Evolutionary conservation across 2,797 vertebrate species (phyloP), one percentile per base, ranked within the genome.

Genomic region (Chrysocyon brachyurus): DNA sequence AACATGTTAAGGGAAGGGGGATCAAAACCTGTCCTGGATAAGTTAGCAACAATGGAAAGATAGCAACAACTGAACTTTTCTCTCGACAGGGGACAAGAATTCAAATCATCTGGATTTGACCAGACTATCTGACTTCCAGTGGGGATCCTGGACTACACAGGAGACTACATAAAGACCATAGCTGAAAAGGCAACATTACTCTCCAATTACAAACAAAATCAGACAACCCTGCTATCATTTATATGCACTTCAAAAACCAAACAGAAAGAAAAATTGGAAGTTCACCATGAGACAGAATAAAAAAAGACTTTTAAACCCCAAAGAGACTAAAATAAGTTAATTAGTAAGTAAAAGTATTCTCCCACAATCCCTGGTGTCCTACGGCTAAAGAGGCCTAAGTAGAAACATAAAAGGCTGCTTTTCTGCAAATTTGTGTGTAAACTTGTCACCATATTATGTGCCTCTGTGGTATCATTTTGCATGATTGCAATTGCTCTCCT

Each of bases 351-450:
- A 24, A 87, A 56, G 33, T 57, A 6, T 89, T 63, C 46, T 77
- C 11, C 7, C 4, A 21, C 12, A 15, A 68, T 21, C 14, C 9
- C 2, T 31, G 2, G 1, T 24, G 8, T 0, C 7, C 87, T 40
- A 3, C 19, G 1, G 4, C 5, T 70, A 5, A 73, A 40, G 28
- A 52, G 19, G 1, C 2, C 57, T 49, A 75, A 26, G 33, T 14
- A 40, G 40, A 90, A 94, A 73, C 6, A 33, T n/a, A 68, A 72
- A 36, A 84, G 63, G 11, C 14, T 40, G n/a, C 1, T 61, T 86
- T 93, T 81, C 14, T 84, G 63, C 1, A 78, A 78, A 2, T 7
- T 84, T 89, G 33, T 24, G 6, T 63, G 6, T 21, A 64, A 88
- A 82, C 2, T 40, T 79, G 16, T 68, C 59, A 81, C 11, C 40